These are phyloP conservation scores for Vireo altiloquus DNA, from an alignment of 2,113 vertebrate species.

Conservation along the genomic window DNA sequence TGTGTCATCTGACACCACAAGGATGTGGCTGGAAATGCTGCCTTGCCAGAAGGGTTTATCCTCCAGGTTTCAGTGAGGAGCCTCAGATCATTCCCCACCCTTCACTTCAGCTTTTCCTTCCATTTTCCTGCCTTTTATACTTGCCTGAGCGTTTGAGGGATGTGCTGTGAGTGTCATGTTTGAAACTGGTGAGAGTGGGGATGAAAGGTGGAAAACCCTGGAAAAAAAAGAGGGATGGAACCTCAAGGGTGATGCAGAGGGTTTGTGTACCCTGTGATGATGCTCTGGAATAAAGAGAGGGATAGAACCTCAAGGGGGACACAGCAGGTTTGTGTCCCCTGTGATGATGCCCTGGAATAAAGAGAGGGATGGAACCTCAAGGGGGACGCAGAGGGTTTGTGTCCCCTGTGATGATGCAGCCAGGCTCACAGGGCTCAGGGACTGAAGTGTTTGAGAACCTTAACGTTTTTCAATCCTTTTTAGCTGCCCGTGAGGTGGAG, in stretches of 20 bases:
- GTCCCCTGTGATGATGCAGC: not conserved
- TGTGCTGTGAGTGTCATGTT: not conserved
- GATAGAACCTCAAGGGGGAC: not conserved
- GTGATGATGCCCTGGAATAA: not conserved
- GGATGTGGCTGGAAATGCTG: not conserved
- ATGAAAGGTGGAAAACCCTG: not conserved
- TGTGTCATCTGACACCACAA: not conserved
- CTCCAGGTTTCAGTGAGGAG: not conserved
- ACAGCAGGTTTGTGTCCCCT: not conserved
- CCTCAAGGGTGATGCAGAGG: no score
- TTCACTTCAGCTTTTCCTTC: not conserved
- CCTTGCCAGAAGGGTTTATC: not conserved
- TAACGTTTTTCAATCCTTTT: not conserved
- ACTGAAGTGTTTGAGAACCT: not conserved
- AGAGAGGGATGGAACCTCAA: not conserved
- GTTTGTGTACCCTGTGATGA: not conserved
- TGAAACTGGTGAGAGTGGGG: not conserved
- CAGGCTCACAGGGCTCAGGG: not conserved
- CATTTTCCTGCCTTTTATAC: not conserved
- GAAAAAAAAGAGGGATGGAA: not conserved
- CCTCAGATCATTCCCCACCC: not conserved
- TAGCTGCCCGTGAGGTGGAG: not conserved
- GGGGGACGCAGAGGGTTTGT: no score
- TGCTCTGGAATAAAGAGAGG: not conserved
- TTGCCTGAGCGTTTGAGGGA: accelerated